Evolutionary conservation across 2,888 invertebrate species (phyloP).

Genomic region (Barypeithes pellucidus): DNA sequence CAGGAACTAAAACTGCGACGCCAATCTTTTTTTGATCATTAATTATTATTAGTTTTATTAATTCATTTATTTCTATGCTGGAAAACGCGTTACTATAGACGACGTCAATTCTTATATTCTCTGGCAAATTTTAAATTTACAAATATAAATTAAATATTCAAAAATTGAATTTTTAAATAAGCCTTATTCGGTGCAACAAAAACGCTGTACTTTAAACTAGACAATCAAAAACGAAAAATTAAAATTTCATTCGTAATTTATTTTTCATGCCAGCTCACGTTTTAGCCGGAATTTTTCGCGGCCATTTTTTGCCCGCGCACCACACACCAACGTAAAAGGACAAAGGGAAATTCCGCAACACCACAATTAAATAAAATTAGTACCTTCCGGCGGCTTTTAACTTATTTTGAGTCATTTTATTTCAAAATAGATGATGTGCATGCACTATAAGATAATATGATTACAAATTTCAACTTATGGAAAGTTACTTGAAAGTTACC

Average conservation of each 20-base stretch:
- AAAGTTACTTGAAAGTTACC: too few relatives aligned
- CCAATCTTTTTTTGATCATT: too few relatives aligned
- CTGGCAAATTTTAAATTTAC: too few relatives aligned
- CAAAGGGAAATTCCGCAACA: conserved; percentile 45
- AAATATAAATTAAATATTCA: too few relatives aligned
- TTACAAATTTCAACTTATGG: too few relatives aligned
- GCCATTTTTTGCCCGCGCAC: conserved; percentile 27
- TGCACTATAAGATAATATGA: too few relatives aligned
- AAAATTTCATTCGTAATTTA: conserved; percentile 46
- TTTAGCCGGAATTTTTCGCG: conserved; percentile 32
- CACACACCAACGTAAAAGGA: conserved; percentile 36
- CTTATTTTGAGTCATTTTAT: conserved; percentile 36
- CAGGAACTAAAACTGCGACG: too few relatives aligned
- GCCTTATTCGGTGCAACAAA: not conserved
- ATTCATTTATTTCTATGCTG: too few relatives aligned
- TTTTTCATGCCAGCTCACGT: conserved; percentile 36
- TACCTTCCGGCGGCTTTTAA: conserved; percentile 42
- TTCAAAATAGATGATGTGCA: not conserved
- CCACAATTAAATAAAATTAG: conserved; percentile 52
- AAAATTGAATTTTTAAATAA: too few relatives aligned
- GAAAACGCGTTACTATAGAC: too few relatives aligned
- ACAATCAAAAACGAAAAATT: conserved; percentile 34
- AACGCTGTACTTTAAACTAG: conserved; percentile 4
- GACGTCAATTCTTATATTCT: too few relatives aligned
- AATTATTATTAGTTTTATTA: too few relatives aligned